Evolutionary conservation across 2,797 vertebrate genomes (phyloP), one percentile per base, ranked within the genome.

Genomic region (Hydrocynus forskahlii): DNA sequence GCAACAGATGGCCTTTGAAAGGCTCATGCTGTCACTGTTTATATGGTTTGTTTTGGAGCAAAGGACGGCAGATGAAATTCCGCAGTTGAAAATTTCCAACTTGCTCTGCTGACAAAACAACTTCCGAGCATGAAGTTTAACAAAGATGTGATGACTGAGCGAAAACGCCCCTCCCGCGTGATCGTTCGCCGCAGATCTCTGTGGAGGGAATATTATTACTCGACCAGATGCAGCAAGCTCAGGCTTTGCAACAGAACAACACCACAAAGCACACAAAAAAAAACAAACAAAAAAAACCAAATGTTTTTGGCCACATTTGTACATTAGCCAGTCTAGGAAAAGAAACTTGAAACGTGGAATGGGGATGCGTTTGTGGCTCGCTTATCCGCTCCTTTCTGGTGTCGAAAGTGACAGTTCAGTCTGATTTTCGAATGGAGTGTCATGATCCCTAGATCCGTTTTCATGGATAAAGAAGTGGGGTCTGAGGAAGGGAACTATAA

Each of bases 401-500:
- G 45, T 62, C 19, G 10, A 17, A 63, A 40, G 55, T 71, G 25
- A 71, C 50, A 29, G 43, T 63, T 40, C 16, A 62, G 70, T 81
- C 84, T 86, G 66, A 86, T 83, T 48, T 23, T 83, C 67, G 48
- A 79, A 79, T 55, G 43, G 79, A 85, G 84, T 86, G 76, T 88
- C 73, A 68, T 78, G 82, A 89, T 87, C 79, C 81, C 85, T 66
- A 64, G 57, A 83, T 84, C 75, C 17, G 25, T 73, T 78, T 79
- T 86, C 57, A 83, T 66, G 57, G 81, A 67, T 80, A 62, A 84
- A 86, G 55, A 85, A 59, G 59, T 74, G 60, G 62, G 54, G 17
- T 75, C 23, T 59, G 82, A 88, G 82, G 82, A 83, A 64, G 35
- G 54, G 73, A 87, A 80, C 72, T 17, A 72, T 8, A 85, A 86